Base-by-base conservation (phyloP, 2,888 invertebrate genomes). In the Prosopocoilus inquinatus region DNA sequence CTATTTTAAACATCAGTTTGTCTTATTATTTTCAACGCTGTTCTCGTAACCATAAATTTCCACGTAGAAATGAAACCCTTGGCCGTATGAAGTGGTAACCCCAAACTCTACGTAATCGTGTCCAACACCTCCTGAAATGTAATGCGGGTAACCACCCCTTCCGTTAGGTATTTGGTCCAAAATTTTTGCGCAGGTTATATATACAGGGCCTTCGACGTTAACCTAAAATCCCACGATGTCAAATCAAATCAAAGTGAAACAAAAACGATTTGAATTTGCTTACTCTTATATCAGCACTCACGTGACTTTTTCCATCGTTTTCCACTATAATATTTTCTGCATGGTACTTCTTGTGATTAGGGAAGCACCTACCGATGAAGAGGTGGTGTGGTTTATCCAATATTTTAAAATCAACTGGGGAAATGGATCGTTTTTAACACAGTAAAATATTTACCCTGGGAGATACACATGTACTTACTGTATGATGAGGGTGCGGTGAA, bases 41-140 rank as follows among this genome's bases (percentile, higher is more conserved):
- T 20, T 20, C 20, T 28, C 20, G 28, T 63, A 63, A 48, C 78
- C 80, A 65, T 72, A 78, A 35, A 81, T 71, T 64, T 77, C 76
- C 1, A 81, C 72, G 47, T 74, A 75, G 60, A 80, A 80, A 50
- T 78, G 73, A 54, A 81, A 78, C 2, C 80, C 79, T 62, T 77
- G 75, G 12, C 79, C 79, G 60, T 77, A 77, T 48, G 67, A 65
- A 1, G 79, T 77, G 2, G 68, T 64, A 1, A 81, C 74, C 33
- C 71, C 73, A 44, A 81, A 74, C 56, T 75, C 75, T 1, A 78
- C 73, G 56, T 68, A 77, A 64, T 78, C 75, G 32, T 72, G 57
- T 2, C 76, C 78, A 11, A 76, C 74, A 38, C 79, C 80, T 33
- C 80, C 81, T 15, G 68, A 70, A 8, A 66, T 60, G 55, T 67